These are phyloP conservation scores for Polyommatus icarus DNA, from an alignment of 2,888 invertebrate species.

Conservation along the genomic window DNA sequence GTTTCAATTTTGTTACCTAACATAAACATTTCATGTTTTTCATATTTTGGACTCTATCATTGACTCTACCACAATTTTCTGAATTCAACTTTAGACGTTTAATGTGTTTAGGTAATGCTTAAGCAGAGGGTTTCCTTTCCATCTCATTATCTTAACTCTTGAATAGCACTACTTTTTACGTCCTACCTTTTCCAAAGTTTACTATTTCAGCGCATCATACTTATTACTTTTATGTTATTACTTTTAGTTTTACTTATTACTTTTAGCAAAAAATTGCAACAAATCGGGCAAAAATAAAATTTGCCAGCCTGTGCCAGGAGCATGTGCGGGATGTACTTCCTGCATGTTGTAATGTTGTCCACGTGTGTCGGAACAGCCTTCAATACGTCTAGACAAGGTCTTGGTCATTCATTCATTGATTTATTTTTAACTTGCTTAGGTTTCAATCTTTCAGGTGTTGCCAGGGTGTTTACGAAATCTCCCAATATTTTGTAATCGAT, in stretches of 20 bases:
- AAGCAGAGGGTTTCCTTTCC: too few relatives aligned
- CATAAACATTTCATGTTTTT: not conserved
- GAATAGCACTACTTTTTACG: too few relatives aligned
- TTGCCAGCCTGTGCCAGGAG: not conserved
- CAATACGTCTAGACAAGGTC: constrained; percentile 53
- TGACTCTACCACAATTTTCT: not conserved
- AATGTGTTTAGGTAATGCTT: too few relatives aligned
- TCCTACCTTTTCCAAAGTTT: not conserved
- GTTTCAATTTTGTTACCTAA: too few relatives aligned
- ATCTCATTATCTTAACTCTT: not conserved
- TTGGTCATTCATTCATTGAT: constrained; percentile 56
- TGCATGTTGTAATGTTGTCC: constrained; percentile 17
- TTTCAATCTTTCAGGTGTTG: constrained; percentile 33
- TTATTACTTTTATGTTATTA: not conserved
- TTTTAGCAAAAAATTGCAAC: not conserved
- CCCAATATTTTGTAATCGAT: not conserved
- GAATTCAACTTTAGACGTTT: not conserved
- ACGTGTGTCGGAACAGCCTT: constrained; percentile 40
- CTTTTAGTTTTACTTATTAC: not conserved
- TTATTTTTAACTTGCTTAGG: constrained; percentile 55
- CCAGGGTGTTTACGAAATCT: not conserved
- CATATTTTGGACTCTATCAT: not conserved
- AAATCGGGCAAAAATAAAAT: not conserved
- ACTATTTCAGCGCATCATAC: not conserved
- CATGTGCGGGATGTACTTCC: not conserved